Evolutionary conservation across 1,140 invertebrate species (phyloP), one percentile per base, ranked within the genome.

Genomic region (Ylistrum balloti): DNA sequence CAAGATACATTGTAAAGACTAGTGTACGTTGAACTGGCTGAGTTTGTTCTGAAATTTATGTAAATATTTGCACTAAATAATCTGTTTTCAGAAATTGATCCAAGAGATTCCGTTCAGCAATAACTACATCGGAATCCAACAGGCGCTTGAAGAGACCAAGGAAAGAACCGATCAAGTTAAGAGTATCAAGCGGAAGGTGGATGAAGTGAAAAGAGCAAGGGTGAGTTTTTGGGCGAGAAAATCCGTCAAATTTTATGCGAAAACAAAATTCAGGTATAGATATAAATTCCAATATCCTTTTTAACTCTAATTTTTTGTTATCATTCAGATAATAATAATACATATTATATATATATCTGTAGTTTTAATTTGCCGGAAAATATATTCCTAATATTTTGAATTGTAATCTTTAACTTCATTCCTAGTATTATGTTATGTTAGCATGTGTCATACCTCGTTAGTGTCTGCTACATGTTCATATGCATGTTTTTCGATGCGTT

Each of bases 91-190:
- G 95, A 92, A 86, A 88, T 88, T 90, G 17, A 41, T 95, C 13
- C 91, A 91, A 48, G 93, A 94, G 22, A 87, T 89, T 17, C 74
- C 88, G 9, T 95, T 95, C 91, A 88, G 88, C 22, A 89, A 92
- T 32, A 94, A 95, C 91, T 93, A 94, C 89, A 93, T 94, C 33
- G 94, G 93, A 15, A 88, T 94, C 17, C 94, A 95, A 87, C 94
- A 95, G 86, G 92, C 92, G 22, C 89, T 95, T 13, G 94, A 94
- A 15, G 91, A 93, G n/a, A 91, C 93, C 10, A 87, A 90, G 48
- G 91, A 93, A 28, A 87, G 92, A 15, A 86, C 90, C 28, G 89
- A 88, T 2, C 86, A 93, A 9, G 87, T 95, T 32, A 94, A 92
- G 87, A 89, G 92, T 41, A 88, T 95, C 28, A 93, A 94, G 86